Evolutionary conservation across 2,113 vertebrate species (phyloP).

Genomic region (Polyodon spathula): DNA sequence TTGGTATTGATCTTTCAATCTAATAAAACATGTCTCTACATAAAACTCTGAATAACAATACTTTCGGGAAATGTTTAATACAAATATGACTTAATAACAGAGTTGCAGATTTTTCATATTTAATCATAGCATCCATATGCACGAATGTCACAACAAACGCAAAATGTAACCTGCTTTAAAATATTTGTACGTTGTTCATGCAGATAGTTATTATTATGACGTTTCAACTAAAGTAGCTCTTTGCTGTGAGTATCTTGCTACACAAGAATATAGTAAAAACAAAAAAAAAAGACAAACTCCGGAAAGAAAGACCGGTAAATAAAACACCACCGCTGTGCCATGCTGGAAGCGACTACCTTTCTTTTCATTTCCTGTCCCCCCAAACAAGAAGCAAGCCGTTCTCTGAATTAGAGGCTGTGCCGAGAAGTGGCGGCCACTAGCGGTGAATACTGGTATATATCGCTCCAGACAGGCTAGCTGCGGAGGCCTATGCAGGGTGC

Average conservation of each 20-base stretch:
- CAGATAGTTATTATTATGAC: not conserved
- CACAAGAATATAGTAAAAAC: not conserved
- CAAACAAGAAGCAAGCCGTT: too few relatives aligned
- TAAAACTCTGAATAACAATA: too few relatives aligned
- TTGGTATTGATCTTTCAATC: too few relatives aligned
- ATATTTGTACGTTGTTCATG: not conserved
- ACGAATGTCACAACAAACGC: constrained; percentile 34
- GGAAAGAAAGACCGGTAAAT: not conserved
- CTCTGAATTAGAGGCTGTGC: too few relatives aligned
- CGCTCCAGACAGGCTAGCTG: too few relatives aligned
- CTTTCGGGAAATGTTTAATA: too few relatives aligned
- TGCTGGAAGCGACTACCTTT: constrained; percentile 43
- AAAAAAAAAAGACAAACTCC: not conserved
- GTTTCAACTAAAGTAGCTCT: not conserved
- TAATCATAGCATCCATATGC: too few relatives aligned
- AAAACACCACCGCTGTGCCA: not conserved
- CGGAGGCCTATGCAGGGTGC: too few relatives aligned
- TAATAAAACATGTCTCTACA: too few relatives aligned
- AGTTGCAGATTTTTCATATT: too few relatives aligned
- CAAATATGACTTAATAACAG: too few relatives aligned
- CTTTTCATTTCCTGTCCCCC: not conserved
- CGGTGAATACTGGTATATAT: too few relatives aligned
- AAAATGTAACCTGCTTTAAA: not conserved
- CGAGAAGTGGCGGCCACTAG: constrained; percentile 36
- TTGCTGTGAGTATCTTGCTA: not conserved